Evolutionary conservation across 92 coral and sea anemone species (phyloP), one percentile per base, ranked within the genome.

Genomic region (Isaurus tuberculatus): DNA sequence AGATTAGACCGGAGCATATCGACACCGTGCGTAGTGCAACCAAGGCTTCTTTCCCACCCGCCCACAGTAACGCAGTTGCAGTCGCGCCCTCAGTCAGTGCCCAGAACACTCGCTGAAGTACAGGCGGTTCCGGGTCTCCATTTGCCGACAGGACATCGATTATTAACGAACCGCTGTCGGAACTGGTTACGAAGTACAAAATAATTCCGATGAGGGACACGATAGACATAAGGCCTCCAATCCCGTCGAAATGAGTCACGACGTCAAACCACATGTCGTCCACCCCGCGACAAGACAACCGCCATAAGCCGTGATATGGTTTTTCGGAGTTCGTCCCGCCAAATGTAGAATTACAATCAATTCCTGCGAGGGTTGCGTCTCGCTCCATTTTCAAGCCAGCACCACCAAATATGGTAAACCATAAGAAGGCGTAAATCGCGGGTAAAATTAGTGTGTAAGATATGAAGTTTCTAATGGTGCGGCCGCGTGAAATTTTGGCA

Each of bases 61-160:
- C 88, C 75, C 90, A 88, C 51, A 94, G 91, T 63, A 94, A 84
- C 30, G 98, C 95, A 14, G 96, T 90, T 1, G 98, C 96, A 11
- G 92, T 85, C 8, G 98, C 98, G 2, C 98, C 98, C 36, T 94
- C 98, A 5, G 98, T 94, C 44, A 92, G 79, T 9, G 98, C 98
- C 98, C 98, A 94, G 83, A 94, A 92, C 26, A 94, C 84, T 25
- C 98, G 88, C 84, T 94, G 98, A 74, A 74, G 61, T 25, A 92
- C 65, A 1, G 98, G 98, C 3, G 98, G 95, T 26, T 94, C 94
- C 36, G 95, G 94, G 23, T 89, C 91, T 3, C 98, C 98, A 73
- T 94, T 94, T 78, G 98, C 93, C 30, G 98, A 89, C 30, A 94
- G 79, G 79, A 90, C 85, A 91, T 94, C 98, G 70, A 94, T 94